Evolutionary conservation across 2,888 invertebrate species (phyloP), one percentile per base, ranked within the genome.

Genomic region (Scaptomyza flava): DNA sequence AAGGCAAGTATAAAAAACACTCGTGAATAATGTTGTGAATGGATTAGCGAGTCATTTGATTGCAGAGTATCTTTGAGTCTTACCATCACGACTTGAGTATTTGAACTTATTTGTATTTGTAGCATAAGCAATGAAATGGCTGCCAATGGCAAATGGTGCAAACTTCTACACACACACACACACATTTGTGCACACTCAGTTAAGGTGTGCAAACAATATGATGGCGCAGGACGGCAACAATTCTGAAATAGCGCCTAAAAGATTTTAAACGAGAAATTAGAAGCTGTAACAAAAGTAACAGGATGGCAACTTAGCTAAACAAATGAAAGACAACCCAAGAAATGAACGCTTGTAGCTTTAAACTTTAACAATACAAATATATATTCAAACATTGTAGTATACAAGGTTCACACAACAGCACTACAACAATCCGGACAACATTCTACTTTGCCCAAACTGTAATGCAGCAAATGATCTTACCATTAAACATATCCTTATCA

Each of bases 121-220:
- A 72, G 72, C 70, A 83, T 80, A 69, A 69, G 77, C 84, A 66
- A 51, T 54, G 77, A 68, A 61, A 54, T 58, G 67, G 57, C 64
- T 70, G 68, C 68, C 77, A 71, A 58, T 71, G 67, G 60, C 66
- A 69, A 72, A 71, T 63, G 54, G 69, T 51, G 59, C 59, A 60
- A 53, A 63, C 57, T 69, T 50, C 57, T 52, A 45, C 31, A 33
- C 48, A 31, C 46, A 52, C 41, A 42, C 31, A 33, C 51, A n/a
- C 6, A n/a, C 8, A 48, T 5, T 48, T 47, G 41, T 47, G 48
- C 30, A 34, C 50, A 54, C 51, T 36, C 56, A 36, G 58, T 54
- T 73, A 70, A 81, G 70, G 74, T 77, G 72, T 72, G 81, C 78
- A 86, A 81, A 87, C 79, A 72, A 66, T 83, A 79, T 75, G 57